Base-by-base conservation (phyloP, 2,888 invertebrate genomes). In the Embidobia sp. region DNA sequence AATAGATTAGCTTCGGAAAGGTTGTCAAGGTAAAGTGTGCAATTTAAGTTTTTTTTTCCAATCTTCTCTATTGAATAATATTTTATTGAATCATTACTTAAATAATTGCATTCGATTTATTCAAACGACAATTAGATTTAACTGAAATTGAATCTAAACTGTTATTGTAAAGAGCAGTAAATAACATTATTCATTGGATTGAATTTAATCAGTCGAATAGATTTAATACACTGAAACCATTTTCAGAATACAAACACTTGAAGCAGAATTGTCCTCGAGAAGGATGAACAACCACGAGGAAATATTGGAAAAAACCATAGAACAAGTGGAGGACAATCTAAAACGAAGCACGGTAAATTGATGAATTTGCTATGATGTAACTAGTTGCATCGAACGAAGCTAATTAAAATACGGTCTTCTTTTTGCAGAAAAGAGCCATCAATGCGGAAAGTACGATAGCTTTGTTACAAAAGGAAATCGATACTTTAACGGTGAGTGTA, bases 391-490 rank as follows among this genome's bases (percentile, higher is more conserved):
- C 15, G 15, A 22, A 6, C 3, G 3, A 22, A 31, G 6, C 3
- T 22, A 31, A 31, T n/a, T n/a, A 31, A 7, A 10, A 35, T 1
- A 11, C 11, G 3, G 8, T 44, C 4, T 51, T 26, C 42, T 73
- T 84, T 74, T 91, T 91, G 16, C 88, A 94, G 94, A 92, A 91
- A 84, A 90, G 93, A 87, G 92, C 92, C 0, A 88, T 91, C 6
- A 92, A 91, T 70, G 93, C 93, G 1, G 94, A 94, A 87, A 92
- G 89, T 79, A 92, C 91, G 35, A 91, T 94, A 57, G 89, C 91
- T 2, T 92, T 92, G 84, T 90, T 95, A 79, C 94, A 92, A 84
- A 93, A 93, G 82, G 93, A 96, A 90, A 92, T 95, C 35, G 93
- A 93, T 86, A 91, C 91, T 83, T 90, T 95, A 82, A 93, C 92